Evolutionary conservation across 2,113 vertebrate species (phyloP).

Genomic region (Noctilio leporinus): DNA sequence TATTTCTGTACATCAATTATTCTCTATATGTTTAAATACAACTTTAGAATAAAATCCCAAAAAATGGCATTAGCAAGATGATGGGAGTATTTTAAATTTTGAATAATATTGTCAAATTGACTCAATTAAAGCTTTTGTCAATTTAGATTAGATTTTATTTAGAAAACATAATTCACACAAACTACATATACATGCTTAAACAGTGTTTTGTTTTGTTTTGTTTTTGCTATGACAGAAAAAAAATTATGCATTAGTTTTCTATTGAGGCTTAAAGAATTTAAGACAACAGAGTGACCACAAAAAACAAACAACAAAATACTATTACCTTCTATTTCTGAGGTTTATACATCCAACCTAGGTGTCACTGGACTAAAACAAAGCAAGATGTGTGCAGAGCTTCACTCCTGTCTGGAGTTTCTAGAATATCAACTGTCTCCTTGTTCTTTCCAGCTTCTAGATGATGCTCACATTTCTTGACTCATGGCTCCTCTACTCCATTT

Average conservation of each 20-base stretch:
- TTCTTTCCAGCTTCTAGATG: neutral
- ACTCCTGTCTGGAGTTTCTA: neutral
- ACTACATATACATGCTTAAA: neutral
- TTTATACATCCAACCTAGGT: neutral
- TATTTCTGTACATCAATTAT: neutral
- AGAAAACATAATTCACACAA: too few relatives aligned
- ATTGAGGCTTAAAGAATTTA: neutral
- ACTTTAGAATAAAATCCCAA: neutral
- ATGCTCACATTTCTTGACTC: neutral
- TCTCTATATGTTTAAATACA: neutral
- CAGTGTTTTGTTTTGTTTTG: neutral
- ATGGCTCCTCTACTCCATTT: fast-evolving
- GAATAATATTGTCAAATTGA: neutral
- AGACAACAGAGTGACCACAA: neutral
- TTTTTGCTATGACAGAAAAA: neutral
- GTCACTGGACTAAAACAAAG: neutral
- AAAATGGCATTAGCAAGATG: neutral
- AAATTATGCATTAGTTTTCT: neutral
- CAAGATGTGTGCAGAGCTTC: neutral
- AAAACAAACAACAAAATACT: too few relatives aligned
- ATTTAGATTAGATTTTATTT: neutral
- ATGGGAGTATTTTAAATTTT: neutral
- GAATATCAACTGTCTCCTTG: neutral
- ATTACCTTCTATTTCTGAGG: neutral
- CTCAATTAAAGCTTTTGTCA: neutral